Evolutionary conservation across 2,888 invertebrate species (phyloP), one percentile per base, ranked within the genome.

Genomic region (Tridacna crocea): DNA sequence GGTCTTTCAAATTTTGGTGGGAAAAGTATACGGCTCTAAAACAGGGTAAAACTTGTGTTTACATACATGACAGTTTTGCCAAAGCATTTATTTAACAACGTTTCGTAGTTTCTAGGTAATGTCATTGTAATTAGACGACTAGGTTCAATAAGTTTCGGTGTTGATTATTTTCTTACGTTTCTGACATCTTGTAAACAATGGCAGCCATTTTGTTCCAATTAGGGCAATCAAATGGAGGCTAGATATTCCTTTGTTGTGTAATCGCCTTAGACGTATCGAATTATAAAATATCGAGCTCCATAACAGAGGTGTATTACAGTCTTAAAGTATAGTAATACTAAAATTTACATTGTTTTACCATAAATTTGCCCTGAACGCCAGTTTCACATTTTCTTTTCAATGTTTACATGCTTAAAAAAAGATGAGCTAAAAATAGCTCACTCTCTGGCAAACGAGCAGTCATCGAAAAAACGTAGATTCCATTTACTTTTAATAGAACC

Each of bases 151-250:
- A 11, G 15, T 55, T 55, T 55, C 4, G 6, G 61, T 22, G 61
- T 24, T 13, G 22, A 61, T n/a, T 1, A 8, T 46, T 47, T 46
- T 47, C 70, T 22, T 47, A 12, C 47, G 65, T 46, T 87, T 88
- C 80, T 91, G 91, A 92, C 91, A 91, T 91, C 88, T 91, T 93
- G 93, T 93, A 93, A 93, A 93, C 93, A 93, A 93, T 83, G 87
- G 92, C 92, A 87, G 92, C 92, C 92, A 90, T 91, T 84, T 91
- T 88, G 84, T 77, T 83, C 82, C 79, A 73, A 60, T 81, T 81
- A 72, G 70, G 70, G 36, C 74, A 74, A 74, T 47, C 74, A 24
- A 70, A 70, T 70, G 51, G 70, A 66, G 66, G 46, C n/a, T 47
- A 60, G 24, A 36, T 11, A 70, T 70, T 79, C 72, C 81, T 82